These are phyloP conservation scores for Eolophus roseicapilla DNA, from an alignment of 2,113 vertebrate species.

Conservation along the genomic window DNA sequence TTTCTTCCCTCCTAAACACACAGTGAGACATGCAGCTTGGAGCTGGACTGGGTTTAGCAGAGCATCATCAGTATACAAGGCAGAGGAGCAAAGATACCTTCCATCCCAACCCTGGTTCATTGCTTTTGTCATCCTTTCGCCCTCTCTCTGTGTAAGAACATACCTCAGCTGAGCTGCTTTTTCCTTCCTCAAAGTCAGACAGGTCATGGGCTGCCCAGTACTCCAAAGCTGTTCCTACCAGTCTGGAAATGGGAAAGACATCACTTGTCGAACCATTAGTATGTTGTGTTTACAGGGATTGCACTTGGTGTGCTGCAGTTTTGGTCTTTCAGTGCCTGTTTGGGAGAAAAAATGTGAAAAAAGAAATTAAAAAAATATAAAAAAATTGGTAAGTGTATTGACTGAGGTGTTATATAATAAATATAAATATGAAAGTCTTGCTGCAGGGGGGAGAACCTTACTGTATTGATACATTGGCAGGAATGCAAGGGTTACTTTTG, in stretches of 20 bases:
- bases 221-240: constrained; percentile 46
- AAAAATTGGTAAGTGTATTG: background rate
- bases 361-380: background rate
- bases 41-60: background rate
- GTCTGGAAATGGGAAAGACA: background rate
- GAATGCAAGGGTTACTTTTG: constrained; percentile 32
- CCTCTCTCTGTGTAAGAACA: constrained; percentile 62
- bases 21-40: background rate
- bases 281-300: background rate
- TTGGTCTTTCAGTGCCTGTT: background rate
- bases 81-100: constrained; percentile 64
- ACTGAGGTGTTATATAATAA: background rate
- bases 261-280: background rate
- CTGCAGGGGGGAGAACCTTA: background rate
- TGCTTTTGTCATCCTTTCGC: constrained; percentile 46
- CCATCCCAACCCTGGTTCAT: constrained; percentile 57
- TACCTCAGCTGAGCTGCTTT: constrained; percentile 41
- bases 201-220: constrained; percentile 18
- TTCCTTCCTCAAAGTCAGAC: constrained; percentile 41
- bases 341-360: background rate
- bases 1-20: background rate
- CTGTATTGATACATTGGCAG: constrained; percentile 17
- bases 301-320: background rate
- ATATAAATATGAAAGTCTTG: constrained; percentile 19
- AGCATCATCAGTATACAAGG: background rate